phyloP scores from a whole-genome alignment of 2,113 vertebrate species.

The Copsychus sechellarum region DNA sequence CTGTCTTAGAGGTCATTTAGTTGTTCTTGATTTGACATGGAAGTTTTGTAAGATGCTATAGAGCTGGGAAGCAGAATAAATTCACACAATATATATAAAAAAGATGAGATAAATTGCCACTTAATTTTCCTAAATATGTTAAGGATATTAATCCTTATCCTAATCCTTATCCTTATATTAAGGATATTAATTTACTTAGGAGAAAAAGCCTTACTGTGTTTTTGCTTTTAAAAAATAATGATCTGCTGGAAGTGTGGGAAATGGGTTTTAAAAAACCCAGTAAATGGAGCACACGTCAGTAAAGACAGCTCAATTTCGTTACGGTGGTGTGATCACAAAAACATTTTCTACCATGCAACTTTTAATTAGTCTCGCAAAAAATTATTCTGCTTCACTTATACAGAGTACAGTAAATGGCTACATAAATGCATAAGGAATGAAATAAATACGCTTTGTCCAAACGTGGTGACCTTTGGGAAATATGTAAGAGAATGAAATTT shows the following conservation, averaged over 20 bases:
- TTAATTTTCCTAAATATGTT: not conserved
- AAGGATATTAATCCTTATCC: too few relatives aligned
- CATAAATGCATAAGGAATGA: conserved; percentile 38
- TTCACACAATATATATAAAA: not conserved
- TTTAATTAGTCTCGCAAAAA: conserved; percentile 59
- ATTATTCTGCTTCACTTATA: conserved; percentile 63
- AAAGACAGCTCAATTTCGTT: conserved; percentile 61
- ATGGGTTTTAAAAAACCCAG: conserved; percentile 9
- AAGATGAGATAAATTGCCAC: not conserved
- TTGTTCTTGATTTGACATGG: conserved; percentile 1
- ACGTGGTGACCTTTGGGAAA: conserved; percentile 21
- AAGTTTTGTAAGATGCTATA: not conserved
- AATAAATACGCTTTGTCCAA: conserved; percentile 48
- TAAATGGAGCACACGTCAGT: conserved; percentile 49
- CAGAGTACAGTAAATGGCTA: conserved; percentile 60
- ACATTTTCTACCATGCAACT: conserved; percentile 45
- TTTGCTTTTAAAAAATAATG: not conserved
- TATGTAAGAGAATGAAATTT: conserved; percentile 43
- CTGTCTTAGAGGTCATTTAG: not conserved
- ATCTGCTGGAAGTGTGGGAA: conserved; percentile 53
- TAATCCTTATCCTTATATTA: too few relatives aligned
- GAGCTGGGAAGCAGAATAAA: not conserved
- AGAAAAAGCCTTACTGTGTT: not conserved
- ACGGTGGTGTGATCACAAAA: conserved; percentile 65
- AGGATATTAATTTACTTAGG: not conserved